Base-by-base conservation (phyloP, 1,140 invertebrate genomes). In the Penaeus chinensis region DNA sequence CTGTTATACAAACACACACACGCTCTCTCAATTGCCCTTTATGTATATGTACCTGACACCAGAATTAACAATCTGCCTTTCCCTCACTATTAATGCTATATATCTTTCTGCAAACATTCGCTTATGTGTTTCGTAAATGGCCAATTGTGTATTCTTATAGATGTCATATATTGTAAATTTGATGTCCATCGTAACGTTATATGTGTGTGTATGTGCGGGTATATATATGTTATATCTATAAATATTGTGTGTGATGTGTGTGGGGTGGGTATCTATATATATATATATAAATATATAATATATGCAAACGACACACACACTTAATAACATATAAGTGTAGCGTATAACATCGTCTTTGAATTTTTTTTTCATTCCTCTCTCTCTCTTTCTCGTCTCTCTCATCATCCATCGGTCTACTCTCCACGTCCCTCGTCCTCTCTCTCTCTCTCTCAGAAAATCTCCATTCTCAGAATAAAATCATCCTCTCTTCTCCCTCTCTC, bases 401-500 rank as follows among this genome's bases (percentile, higher is more conserved):
- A n/a, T 77, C 74, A 27, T 18, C 42, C 32, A 27, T 37, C 19
- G n/a, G 20, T 37, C 42, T 37, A 27, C 74, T 77, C 20, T 77
- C 74, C 42, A n/a, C 27, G 24, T 77, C 74, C 27, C 22, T 37
- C 74, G 10, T 19, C 27, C 74, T 77, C 3, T 77, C 74, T 77
- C 74, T 77, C 22, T 37, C 74, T 77, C 74, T 77, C 74, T 77
- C 60, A 77, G 22, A 32, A 47, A 19, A 77, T 37, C 18, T 2
- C 37, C 5, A 77, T 20, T 32, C 24, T 24, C 7, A 37, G 11
- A 22, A 77, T 19, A 37, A 7, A 20, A 22, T 47, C 27, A 47
- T 77, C 74, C 74, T 77, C 54, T 77, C 24, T 47, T 77, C 76
- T 54, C 60, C 18, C 32, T 77, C 27, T 77, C 32, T 76, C 24